Percentiles rank a stretch among this genome's conserved stretches.
Conservation (phyloP, 2,888 invertebrate genomes). For the Sialis fuliginosa region DNA sequence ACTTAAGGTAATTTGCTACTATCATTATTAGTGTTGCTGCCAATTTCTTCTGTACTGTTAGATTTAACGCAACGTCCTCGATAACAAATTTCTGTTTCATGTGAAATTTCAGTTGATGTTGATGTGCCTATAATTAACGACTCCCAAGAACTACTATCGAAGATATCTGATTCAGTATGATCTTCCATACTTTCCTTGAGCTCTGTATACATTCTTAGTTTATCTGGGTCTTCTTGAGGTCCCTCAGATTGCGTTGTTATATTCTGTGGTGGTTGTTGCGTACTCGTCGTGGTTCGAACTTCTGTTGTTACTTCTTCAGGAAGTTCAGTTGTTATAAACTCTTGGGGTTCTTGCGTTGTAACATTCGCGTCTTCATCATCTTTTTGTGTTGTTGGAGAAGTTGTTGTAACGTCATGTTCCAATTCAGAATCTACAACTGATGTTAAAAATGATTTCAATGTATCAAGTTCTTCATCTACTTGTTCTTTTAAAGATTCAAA, state of each 20-base stretch:
- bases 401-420: constrained; percentile 15
- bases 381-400: constrained; percentile 24
- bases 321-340: constrained; percentile 12
- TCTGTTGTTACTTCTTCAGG: constrained; percentile 10
- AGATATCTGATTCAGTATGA: not conserved
- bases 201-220: constrained; percentile 1
- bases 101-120: constrained; percentile 63
- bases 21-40: constrained; percentile 13
- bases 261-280: constrained; percentile 7
- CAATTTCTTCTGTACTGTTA: constrained; percentile 13
- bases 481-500: too few relatives aligned
- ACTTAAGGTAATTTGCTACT: too few relatives aligned
- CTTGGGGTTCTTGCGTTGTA: constrained; percentile 12
- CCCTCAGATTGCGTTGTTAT: not conserved
- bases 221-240: constrained; percentile 1
- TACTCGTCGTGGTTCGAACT: constrained; percentile 8
- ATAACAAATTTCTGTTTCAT: constrained; percentile 79
- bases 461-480: too few relatives aligned
- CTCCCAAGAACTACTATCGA: constrained; percentile 26
- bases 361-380: constrained; percentile 11
- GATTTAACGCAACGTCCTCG: constrained; percentile 67
- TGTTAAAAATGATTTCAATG: too few relatives aligned
- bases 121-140: constrained; percentile 49
- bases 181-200: not conserved
- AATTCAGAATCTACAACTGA: too few relatives aligned